phyloP scores from a whole-genome alignment of 2,113 vertebrate species.

The Pterocles gutturalis region DNA sequence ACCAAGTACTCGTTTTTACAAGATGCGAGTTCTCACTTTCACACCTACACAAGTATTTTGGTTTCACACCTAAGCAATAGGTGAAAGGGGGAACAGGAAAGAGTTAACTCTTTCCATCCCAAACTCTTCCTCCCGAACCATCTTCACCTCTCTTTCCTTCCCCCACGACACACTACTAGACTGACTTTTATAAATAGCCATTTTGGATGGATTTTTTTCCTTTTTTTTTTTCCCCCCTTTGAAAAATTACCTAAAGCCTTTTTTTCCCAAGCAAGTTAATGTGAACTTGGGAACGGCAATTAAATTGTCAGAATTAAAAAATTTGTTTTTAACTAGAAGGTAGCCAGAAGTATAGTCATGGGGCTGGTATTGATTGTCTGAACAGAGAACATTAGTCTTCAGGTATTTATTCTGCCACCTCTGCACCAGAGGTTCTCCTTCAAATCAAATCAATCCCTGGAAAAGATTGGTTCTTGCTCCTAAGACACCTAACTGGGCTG shows the following conservation, averaged over 20 bases:
- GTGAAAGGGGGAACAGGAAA: not conserved
- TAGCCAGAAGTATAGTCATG: slow-evolving; percentile 94
- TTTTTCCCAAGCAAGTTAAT: slow-evolving; percentile 85
- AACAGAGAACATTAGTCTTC: slow-evolving; percentile 96
- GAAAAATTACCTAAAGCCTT: slow-evolving; percentile 84
- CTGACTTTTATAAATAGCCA: slow-evolving; percentile 82
- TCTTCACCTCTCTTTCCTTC: not conserved
- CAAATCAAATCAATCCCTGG: slow-evolving; percentile 91
- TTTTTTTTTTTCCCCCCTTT: not conserved
- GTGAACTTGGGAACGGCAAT: slow-evolving; percentile 91
- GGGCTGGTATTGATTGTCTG: slow-evolving; percentile 93
- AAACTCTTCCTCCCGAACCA: not conserved
- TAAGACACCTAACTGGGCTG: slow-evolving; percentile 84
- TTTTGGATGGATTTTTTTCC: slow-evolving; percentile 69
- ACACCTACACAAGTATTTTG: not conserved
- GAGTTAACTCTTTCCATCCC: slow-evolving; percentile 1
- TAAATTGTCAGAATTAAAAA: slow-evolving; percentile 99
- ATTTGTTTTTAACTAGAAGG: slow-evolving; percentile 98
- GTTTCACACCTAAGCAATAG: slow-evolving; percentile 1
- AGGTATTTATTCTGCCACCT: slow-evolving; percentile 98
- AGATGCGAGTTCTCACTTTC: not conserved
- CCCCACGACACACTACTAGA: slow-evolving; percentile 46
- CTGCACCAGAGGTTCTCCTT: slow-evolving; percentile 86
- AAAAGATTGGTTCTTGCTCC: slow-evolving; percentile 86
- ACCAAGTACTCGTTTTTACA: not conserved